Evolutionary conservation across 2,888 invertebrate genomes (phyloP).

Genomic region (Tipula lateralis): DNA sequence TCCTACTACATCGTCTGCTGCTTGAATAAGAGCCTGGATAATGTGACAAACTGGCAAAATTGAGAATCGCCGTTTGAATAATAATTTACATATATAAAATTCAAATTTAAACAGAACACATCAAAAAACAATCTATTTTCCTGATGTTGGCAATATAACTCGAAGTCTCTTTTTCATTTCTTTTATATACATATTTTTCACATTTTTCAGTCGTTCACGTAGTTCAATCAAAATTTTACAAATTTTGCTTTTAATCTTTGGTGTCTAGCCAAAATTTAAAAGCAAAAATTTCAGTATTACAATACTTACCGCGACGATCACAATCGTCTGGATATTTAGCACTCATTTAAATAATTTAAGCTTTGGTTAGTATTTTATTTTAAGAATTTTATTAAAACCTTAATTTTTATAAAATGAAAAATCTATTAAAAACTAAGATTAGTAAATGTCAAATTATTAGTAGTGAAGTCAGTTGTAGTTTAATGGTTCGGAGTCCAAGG

Average conservation of each 20-base stretch:
- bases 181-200: conserved; percentile 24
- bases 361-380: conserved; percentile 27
- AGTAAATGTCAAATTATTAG: not conserved
- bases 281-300: not conserved
- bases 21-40: conserved; percentile 31
- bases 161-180: not conserved
- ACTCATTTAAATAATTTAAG: conserved; percentile 27
- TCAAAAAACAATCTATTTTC: conserved; percentile 6
- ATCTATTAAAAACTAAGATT: not conserved
- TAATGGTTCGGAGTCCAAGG: not conserved
- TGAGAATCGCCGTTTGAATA: conserved; percentile 33
- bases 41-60: conserved; percentile 38
- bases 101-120: not conserved
- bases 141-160: conserved; percentile 4
- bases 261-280: not conserved
- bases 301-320: conserved; percentile 25
- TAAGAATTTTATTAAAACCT: not conserved
- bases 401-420: not conserved
- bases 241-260: not conserved
- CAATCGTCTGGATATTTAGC: not conserved
- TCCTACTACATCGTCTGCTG: conserved; percentile 28
- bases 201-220: not conserved
- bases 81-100: conserved; percentile 25
- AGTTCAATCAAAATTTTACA: not conserved
- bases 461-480: not conserved